Evolutionary conservation across 1,140 invertebrate genomes (phyloP), one percentile per base, ranked within the genome.

Genomic region (Drosophila busckii): DNA sequence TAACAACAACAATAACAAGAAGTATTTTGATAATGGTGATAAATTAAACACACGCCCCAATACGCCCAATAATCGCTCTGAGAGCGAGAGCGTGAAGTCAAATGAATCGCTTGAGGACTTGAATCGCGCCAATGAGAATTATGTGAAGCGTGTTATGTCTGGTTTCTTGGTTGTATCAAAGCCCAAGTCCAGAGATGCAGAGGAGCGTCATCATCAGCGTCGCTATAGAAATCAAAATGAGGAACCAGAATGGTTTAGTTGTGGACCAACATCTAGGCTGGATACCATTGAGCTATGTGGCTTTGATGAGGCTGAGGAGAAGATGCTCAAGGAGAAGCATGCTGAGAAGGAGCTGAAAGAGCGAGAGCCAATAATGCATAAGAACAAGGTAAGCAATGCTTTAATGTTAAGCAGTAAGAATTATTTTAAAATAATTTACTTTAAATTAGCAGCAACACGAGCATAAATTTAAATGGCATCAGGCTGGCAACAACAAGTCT

Each of bases 191-290:
- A 55, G 84, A 2, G 78, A 78, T 12, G 22, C 35, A 6, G 84
- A 86, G 15, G 84, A 86, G 2, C 64, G 56, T 1, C 69, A 86
- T 16, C 59, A 83, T 34, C n/a, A n/a, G n/a, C 62, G 71, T 20
- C 64, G 68, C 12, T 86, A 82, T 32, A 56, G 76, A 34, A 84
- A 85, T 40, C 65, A 67, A 17, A 85, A 50, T 37, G 84, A 86
- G 7, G 84, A 86, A 29, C 84, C 84, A 0, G 84, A 86, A 29
- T 86, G 84, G 84, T 86, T 86, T 23, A 86, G 84, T 37, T 86
- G 84, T 54, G 84, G 84, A 6, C 84, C 84, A 2, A 86, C 84
- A 17, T 86, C 84, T 2, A 50, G 84, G 29, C 46, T 86, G 13
- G 84, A 86, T 35, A 86, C 84, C 2, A 86, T 86, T 9, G 84